Base-by-base conservation (phyloP, 2,113 vertebrate species). In the Triplophysa tibetana region DNA sequence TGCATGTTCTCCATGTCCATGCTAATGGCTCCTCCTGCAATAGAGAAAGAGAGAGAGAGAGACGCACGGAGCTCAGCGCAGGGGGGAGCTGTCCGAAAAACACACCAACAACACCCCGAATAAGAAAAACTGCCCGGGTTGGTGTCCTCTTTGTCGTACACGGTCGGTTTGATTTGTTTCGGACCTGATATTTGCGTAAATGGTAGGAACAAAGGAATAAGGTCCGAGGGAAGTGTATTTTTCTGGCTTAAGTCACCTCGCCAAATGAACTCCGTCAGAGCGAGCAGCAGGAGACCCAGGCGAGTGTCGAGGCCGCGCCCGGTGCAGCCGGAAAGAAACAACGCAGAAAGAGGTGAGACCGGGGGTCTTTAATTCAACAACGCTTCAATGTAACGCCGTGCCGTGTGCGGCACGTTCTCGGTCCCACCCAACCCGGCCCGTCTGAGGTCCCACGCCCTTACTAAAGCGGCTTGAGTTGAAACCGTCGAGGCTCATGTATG, bases 191-290 rank as follows among this genome's bases (percentile, higher is more conserved):
- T 52, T 64, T 45, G 75, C 26, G 62, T 77, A 26, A 75, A 82
- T 85, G 83, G 60, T 82, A 79, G 68, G 50, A 74, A 73, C 70
- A 29, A 38, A 65, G 75, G 72, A 38, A 54, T 61, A 64, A 64
- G 70, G 83, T 82, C 45, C 26, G 76, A 88, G 90, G 85, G 91
- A 92, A 92, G 87, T 88, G 88, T 93, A 87, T 90, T 92, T 91
- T 87, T 79, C 86, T 86, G 70, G 83, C 33, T 33, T 77, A 90
- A 91, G 89, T 80, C 94, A 94, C 90, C 92, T 93, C 95, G 94
- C 93, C 96, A 98, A 96, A 98, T 98, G 97, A 98, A 96, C 97
- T 98, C 97, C 95, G 96, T 97, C 95, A 96, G 97, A 96, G 97
- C 96, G 91, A 96, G 95, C 89, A 97, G 95, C 96, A 97, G 96